These are phyloP conservation scores for Macaria notata DNA, from an alignment of 2,888 invertebrate genomes.

Conservation along the genomic window DNA sequence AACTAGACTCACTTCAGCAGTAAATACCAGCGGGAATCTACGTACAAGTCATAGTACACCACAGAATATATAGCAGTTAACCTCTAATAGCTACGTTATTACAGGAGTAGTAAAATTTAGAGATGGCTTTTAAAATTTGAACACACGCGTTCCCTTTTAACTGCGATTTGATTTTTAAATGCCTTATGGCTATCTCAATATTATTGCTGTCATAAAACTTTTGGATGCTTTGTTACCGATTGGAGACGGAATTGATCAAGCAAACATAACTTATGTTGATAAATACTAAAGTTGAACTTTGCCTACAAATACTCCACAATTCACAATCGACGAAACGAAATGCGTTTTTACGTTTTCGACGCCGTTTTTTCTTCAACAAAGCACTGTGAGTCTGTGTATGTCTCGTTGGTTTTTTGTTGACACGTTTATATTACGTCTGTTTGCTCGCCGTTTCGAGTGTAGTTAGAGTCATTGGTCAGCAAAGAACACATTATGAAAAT, in stretches of 20 bases:
- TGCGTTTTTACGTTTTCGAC: slow-evolving; percentile 1
- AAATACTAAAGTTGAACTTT: too few relatives aligned
- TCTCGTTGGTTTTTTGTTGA: slow-evolving; percentile 31
- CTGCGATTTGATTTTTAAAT: too few relatives aligned
- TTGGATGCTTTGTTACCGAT: too few relatives aligned
- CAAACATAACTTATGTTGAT: too few relatives aligned
- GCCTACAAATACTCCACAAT: too few relatives aligned
- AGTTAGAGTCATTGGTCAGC: slow-evolving; percentile 18
- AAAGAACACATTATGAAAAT: slow-evolving; percentile 17
- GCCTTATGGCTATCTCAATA: too few relatives aligned
- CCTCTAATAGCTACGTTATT: slow-evolving; percentile 6
- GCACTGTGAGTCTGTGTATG: background rate
- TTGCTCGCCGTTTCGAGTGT: slow-evolving; percentile 26
- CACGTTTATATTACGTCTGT: slow-evolving; percentile 31
- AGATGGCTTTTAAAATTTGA: too few relatives aligned
- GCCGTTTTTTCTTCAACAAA: too few relatives aligned
- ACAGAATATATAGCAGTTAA: background rate
- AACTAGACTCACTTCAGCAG: slow-evolving; percentile 57
- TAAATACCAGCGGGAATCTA: slow-evolving; percentile 17
- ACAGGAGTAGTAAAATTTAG: background rate
- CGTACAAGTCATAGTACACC: slow-evolving; percentile 1
- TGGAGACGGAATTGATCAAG: too few relatives aligned
- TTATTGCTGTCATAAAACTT: too few relatives aligned
- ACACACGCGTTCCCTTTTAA: too few relatives aligned
- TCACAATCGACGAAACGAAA: too few relatives aligned